phyloP scores from a whole-genome alignment of 2,888 invertebrate species.

The Diabrotica balteata region DNA sequence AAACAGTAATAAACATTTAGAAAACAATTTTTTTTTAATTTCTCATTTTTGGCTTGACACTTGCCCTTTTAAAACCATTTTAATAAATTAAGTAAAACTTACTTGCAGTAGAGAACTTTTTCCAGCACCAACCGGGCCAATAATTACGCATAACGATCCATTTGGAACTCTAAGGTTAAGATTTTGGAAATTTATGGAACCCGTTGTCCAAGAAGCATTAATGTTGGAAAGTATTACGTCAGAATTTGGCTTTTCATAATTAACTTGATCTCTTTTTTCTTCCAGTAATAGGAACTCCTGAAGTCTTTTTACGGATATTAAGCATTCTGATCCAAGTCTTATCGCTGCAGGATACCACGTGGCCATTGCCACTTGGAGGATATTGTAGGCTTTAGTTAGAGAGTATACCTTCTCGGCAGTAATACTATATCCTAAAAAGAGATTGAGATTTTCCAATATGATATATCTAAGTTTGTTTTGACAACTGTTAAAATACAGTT shows the following conservation, averaged over 20 bases:
- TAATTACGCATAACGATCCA: slow-evolving; percentile 73
- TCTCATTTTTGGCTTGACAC: no score
- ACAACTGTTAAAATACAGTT: no score
- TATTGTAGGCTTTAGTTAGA: slow-evolving; percentile 62
- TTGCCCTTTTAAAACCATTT: not conserved
- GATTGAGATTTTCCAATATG: no score
- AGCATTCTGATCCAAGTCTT: slow-evolving; percentile 66
- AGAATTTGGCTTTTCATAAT: slow-evolving; percentile 34
- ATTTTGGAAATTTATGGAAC: slow-evolving; percentile 48
- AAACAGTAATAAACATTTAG: no score
- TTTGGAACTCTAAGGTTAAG: slow-evolving; percentile 59
- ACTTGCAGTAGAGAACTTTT: slow-evolving; percentile 67
- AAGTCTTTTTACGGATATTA: slow-evolving; percentile 64
- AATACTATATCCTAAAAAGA: not conserved
- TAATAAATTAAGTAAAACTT: not conserved
- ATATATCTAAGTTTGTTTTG: no score
- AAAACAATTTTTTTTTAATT: no score
- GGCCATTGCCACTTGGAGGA: slow-evolving; percentile 64
- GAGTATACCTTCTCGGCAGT: slow-evolving; percentile 33
- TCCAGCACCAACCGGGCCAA: slow-evolving; percentile 89
- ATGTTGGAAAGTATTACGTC: slow-evolving; percentile 46
- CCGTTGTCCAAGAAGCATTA: slow-evolving; percentile 50
- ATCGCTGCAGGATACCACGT: slow-evolving; percentile 68
- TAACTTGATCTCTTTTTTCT: slow-evolving; percentile 60
- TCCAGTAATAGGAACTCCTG: slow-evolving; percentile 66